A percentile compares a stretch with the other conserved stretches of the same genome.
phyloP scores from a whole-genome alignment of 2,797 vertebrate species.

The Mastacembelus armatus region DNA sequence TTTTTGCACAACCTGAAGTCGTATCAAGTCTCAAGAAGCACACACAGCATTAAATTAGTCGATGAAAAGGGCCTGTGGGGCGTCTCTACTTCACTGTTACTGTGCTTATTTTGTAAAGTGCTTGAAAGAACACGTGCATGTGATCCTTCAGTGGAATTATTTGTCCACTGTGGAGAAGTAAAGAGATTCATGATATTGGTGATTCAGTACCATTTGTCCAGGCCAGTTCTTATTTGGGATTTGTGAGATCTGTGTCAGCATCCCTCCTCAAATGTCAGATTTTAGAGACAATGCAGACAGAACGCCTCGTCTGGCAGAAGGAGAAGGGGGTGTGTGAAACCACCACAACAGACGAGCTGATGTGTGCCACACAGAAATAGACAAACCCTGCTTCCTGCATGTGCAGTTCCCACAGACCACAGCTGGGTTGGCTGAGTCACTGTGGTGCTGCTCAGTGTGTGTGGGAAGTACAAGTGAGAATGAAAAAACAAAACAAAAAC shows the following conservation, averaged over 20 bases:
- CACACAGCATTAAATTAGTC: no score
- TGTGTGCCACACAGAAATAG: slow-evolving; percentile 19
- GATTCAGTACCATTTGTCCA: not conserved
- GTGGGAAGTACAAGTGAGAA: slow-evolving; percentile 6
- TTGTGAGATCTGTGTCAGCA: slow-evolving; percentile 10
- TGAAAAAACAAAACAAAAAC: not conserved
- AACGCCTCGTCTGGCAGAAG: slow-evolving; percentile 25
- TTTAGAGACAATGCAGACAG: slow-evolving; percentile 23
- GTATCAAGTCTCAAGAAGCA: no score
- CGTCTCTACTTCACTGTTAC: not conserved
- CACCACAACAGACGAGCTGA: no score
- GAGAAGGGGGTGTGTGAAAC: slow-evolving; percentile 20
- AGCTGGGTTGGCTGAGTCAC: slow-evolving; percentile 59
- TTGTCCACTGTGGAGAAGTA: no score
- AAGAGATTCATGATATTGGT: not conserved
- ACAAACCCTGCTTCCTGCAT: slow-evolving; percentile 55
- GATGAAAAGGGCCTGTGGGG: no score
- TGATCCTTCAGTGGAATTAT: no score
- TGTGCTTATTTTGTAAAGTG: no score
- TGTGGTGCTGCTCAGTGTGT: slow-evolving; percentile 42
- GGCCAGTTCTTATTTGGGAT: not conserved
- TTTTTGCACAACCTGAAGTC: no score
- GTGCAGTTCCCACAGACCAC: slow-evolving; percentile 60
- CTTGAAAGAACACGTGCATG: no score
- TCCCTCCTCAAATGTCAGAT: not conserved